A percentile compares a stretch with the other conserved stretches of the same genome.
These are phyloP conservation scores for Ormyrus nitidulus DNA, from an alignment of 2,888 invertebrate species.

Conservation along the genomic window DNA sequence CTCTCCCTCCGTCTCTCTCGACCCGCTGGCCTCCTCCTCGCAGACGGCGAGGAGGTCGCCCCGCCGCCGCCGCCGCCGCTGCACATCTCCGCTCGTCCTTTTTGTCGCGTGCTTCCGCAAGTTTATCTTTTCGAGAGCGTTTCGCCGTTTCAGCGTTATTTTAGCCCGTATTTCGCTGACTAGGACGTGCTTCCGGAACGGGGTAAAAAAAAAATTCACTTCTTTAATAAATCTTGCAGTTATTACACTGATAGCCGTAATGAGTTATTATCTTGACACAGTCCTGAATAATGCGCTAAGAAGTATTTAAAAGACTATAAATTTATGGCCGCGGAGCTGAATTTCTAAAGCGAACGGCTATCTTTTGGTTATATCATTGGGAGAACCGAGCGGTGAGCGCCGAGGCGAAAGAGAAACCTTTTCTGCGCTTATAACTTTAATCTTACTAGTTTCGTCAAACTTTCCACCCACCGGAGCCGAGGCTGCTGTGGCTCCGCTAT, in stretches of 20 bases:
- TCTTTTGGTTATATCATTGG: neutral
- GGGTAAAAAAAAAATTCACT: conserved; percentile 34
- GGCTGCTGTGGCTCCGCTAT: no score
- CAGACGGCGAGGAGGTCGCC: neutral
- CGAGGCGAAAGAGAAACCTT: no score
- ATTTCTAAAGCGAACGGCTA: conserved; percentile 10
- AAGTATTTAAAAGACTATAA: conserved; percentile 44
- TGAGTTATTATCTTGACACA: conserved; percentile 50
- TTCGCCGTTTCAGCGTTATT: conserved; percentile 43
- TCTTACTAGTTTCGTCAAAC: no score
- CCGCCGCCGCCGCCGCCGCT: conserved; percentile 48
- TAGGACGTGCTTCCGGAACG: conserved; percentile 19
- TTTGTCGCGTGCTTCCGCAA: conserved; percentile 43
- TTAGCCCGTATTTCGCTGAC: conserved; percentile 31
- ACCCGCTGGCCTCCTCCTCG: conserved; percentile 50
- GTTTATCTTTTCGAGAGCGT: conserved; percentile 47
- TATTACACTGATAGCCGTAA: conserved; percentile 39
- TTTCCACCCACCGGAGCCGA: no score
- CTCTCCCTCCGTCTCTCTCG: conserved; percentile 55
- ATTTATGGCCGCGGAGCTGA: conserved; percentile 10
- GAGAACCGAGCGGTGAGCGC: neutral
- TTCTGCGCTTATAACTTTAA: no score
- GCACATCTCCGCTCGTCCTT: conserved; percentile 49
- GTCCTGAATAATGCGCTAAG: conserved; percentile 45
- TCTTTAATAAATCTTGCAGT: conserved; percentile 46